Percentiles rank a stretch among this genome's conserved stretches.
Evolutionary conservation across 2,797 vertebrate genomes (phyloP).

Genomic region (Anniella stebbinsi): DNA sequence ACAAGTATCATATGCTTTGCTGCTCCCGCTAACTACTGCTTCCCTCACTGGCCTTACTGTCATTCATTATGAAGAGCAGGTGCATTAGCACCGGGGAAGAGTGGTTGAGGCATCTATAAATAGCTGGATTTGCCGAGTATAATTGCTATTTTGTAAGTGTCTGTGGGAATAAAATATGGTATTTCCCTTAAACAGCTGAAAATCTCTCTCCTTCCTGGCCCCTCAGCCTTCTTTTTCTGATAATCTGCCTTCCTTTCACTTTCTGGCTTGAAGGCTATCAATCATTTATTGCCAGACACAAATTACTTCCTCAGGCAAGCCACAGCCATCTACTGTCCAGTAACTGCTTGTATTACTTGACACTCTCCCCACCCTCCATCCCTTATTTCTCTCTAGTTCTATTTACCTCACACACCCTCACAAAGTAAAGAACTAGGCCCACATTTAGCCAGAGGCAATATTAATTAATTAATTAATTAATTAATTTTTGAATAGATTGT

Average conservation of each 20-base stretch:
- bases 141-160: slow-evolving; percentile 51
- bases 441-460: neutral
- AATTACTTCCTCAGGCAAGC: slow-evolving; percentile 52
- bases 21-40: slow-evolving; percentile 18
- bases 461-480: neutral
- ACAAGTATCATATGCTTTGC: slow-evolving; percentile 63
- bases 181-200: slow-evolving; percentile 41
- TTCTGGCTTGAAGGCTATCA: slow-evolving; percentile 39
- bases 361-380: neutral
- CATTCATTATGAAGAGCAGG: slow-evolving; percentile 51
- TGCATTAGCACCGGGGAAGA: slow-evolving; percentile 9
- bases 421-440: neutral
- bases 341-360: slow-evolving; percentile 52
- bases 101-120: slow-evolving; percentile 45
- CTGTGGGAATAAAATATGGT: slow-evolving; percentile 36
- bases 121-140: slow-evolving; percentile 47
- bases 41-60: slow-evolving; percentile 50
- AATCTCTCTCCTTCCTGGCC: slow-evolving; percentile 11
- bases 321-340: slow-evolving; percentile 33
- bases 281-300: slow-evolving; percentile 46
- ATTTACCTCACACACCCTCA: neutral
- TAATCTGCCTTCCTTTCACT: slow-evolving; percentile 12
- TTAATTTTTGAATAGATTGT: neutral
- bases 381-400: neutral
- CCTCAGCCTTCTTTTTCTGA: neutral